Evolutionary conservation across 2,797 vertebrate genomes (phyloP).

Genomic region (Falco novaeseelandiae): DNA sequence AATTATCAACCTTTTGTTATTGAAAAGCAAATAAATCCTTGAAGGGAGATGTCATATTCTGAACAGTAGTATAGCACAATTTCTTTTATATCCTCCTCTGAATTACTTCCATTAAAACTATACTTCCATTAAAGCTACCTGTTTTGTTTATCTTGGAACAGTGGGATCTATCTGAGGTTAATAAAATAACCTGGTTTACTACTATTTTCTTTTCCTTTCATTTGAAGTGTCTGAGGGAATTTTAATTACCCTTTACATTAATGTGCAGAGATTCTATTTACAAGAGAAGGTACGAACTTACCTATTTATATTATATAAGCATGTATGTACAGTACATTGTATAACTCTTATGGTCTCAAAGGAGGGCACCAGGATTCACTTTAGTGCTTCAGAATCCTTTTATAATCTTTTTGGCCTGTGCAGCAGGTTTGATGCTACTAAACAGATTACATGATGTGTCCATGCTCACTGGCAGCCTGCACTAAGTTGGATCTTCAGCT

Average conservation of each 20-base stretch:
- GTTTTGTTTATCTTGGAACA: neutral
- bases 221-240: neutral
- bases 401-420: neutral
- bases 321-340: rapidly evolving
- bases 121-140: neutral
- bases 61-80: neutral
- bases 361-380: neutral
- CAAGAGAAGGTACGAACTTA: neutral
- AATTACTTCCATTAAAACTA: neutral
- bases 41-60: neutral
- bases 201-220: neutral
- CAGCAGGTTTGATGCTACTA: neutral
- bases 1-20: neutral
- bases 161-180: neutral
- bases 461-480: rapidly evolving
- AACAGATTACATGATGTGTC: neutral
- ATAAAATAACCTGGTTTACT: neutral
- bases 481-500: neutral
- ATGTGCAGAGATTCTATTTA: neutral
- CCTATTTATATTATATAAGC: neutral
- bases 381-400: neutral
- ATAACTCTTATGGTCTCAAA: neutral
- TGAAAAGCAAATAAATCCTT: neutral
- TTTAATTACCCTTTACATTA: neutral
- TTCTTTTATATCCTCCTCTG: neutral